Percentiles rank a stretch among this genome's conserved stretches.
phyloP scores from a whole-genome alignment of 1,140 invertebrate species.

The Psix sp. region DNA sequence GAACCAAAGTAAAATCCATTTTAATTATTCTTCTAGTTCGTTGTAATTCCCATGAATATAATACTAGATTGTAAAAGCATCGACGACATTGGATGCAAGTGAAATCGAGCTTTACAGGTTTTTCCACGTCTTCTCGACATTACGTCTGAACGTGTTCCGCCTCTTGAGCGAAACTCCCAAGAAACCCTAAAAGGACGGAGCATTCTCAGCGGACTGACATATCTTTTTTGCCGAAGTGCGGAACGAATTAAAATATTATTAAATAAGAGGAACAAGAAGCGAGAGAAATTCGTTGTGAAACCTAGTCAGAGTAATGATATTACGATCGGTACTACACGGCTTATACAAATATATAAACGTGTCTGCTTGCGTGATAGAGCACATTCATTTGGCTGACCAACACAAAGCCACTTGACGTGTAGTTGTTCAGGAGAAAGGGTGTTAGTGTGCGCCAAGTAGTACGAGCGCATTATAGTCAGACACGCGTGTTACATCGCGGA shows the following conservation, averaged over 20 bases:
- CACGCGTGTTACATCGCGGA: slow-evolving; percentile 23
- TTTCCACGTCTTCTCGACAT: slow-evolving; percentile 23
- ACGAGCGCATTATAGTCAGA: slow-evolving; percentile 35
- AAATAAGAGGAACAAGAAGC: no score
- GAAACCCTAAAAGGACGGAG: slow-evolving; percentile 10
- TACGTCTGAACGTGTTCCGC: slow-evolving; percentile 27
- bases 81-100: slow-evolving; percentile 13
- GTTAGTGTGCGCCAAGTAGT: slow-evolving; percentile 23
- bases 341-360: neutral
- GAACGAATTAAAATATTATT: no score
- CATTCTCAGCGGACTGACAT: no score
- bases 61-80: slow-evolving; percentile 13
- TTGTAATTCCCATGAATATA: neutral
- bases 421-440: slow-evolving; percentile 20
- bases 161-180: neutral
- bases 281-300: no score
- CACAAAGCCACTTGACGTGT: slow-evolving; percentile 12
- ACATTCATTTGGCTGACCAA: slow-evolving; percentile 24
- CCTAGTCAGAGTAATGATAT: no score
- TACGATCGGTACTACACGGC: no score
- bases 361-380: slow-evolving; percentile 3
- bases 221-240: no score
- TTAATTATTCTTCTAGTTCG: no score
- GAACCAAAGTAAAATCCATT: no score
- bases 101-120: slow-evolving; percentile 24